These are phyloP conservation scores for Siniperca chuatsi DNA, from an alignment of 2,113 vertebrate species.

Conservation along the genomic window DNA sequence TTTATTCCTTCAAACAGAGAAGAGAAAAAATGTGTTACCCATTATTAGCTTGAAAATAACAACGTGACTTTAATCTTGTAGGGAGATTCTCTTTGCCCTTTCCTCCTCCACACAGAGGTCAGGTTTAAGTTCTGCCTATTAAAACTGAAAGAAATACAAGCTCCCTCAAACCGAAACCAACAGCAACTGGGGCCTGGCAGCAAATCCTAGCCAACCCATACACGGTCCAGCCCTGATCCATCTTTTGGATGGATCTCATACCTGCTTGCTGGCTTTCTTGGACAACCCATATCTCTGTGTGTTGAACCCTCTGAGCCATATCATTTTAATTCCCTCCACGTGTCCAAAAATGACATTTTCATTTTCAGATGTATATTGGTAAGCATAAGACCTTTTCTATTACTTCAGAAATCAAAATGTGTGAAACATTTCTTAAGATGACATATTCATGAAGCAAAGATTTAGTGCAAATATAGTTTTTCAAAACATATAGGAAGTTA, in stretches of 20 bases:
- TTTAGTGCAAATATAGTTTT: not conserved
- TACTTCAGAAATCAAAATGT: not conserved
- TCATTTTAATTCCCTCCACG: not conserved
- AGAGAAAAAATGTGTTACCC: not conserved
- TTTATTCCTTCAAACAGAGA: conserved; percentile 74
- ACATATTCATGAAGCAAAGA: not conserved
- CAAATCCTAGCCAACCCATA: conserved; percentile 19
- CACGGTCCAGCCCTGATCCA: not conserved
- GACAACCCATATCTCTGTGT: not conserved
- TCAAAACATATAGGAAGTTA: not conserved
- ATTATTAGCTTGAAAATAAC: not conserved
- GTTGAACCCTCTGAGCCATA: not conserved
- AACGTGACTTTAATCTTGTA: not conserved
- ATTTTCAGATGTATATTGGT: not conserved
- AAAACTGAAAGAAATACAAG: conserved; percentile 18
- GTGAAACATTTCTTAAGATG: not conserved
- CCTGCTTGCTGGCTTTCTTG: not conserved
- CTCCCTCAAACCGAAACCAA: not conserved
- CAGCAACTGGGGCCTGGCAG: not conserved
- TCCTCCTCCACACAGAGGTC: not conserved
- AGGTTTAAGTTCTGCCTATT: not conserved
- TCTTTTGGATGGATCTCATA: conserved; percentile 3
- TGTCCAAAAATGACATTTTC: not conserved
- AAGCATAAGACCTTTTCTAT: not conserved
- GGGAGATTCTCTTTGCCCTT: not conserved